These are phyloP conservation scores for Pocillopora meandrina DNA, from an alignment of 92 coral and sea anemone species.

Conservation along the genomic window DNA sequence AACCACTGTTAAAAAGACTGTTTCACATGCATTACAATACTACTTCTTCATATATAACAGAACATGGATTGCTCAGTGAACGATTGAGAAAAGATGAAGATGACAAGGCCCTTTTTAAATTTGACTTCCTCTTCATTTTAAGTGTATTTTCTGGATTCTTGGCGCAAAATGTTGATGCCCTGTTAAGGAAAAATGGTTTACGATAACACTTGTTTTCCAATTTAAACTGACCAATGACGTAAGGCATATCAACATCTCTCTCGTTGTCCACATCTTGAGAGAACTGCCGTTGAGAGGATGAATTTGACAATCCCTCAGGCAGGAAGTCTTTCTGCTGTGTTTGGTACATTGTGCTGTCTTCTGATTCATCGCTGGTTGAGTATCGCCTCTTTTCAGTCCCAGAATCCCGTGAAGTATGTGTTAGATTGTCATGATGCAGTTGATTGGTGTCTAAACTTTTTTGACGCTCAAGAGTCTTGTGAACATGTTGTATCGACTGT, in stretches of 20 bases:
- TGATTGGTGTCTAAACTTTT: conserved; percentile 21
- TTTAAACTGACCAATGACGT: conserved; percentile 88
- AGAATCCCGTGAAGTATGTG: conserved; percentile 22
- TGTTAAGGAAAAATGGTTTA: conserved; percentile 39
- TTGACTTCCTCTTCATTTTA: conserved; percentile 14
- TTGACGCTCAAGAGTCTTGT: neutral
- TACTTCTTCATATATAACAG: conserved; percentile 44
- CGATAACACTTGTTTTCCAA: conserved; percentile 36
- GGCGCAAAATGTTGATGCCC: conserved; percentile 35
- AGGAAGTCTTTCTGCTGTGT: conserved; percentile 6
- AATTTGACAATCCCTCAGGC: neutral
- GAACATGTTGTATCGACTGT: neutral
- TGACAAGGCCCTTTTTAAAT: conserved; percentile 30
- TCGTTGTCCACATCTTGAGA: conserved; percentile 47
- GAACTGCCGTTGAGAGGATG: conserved; percentile 32
- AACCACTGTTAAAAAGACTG: neutral
- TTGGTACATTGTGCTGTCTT: conserved; percentile 21
- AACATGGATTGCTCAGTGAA: neutral
- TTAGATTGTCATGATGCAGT: conserved; percentile 12
- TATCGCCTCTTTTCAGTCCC: conserved; percentile 38
- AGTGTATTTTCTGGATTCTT: neutral
- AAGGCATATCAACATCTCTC: conserved; percentile 75
- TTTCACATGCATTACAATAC: neutral
- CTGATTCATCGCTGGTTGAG: conserved; percentile 54
- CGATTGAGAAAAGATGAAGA: neutral